Base-by-base conservation (phyloP, 1,140 invertebrate species). In the Meloidogyne hapla region DNA sequence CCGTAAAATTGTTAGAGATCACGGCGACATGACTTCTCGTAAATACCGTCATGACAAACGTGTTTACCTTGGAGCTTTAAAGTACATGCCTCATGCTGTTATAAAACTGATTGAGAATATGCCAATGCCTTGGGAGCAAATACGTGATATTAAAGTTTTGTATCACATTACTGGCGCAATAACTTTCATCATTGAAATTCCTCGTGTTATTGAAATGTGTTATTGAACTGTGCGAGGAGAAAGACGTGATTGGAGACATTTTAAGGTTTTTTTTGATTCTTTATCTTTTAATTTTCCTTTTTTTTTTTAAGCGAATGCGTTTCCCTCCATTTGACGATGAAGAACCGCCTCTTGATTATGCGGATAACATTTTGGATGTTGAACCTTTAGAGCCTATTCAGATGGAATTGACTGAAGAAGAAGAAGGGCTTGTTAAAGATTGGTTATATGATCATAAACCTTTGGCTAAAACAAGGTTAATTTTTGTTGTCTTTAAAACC, bases 91-190 rank as follows among this genome's bases (percentile, higher is more conserved):
- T 2, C 97, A 99, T 91, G 96, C 97, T 26, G 95, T 99, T 0
- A 92, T 99, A 89, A 99, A 99, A 87, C 90, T 99, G 0, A 88
- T 99, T 74, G 96, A 99, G 89, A 99, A 99, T 87, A 99, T 99
- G 96, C 97, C 97, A 0, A 99, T 99, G 96, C 97, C 97, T 0
- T 99, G 97, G 97, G 97, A 99, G 89, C 96, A 99, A 89, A 99
- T 99, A 79, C 89, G 96, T 81, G 96, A 99, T 90, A 94, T 98
- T 0, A 93, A 94, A 89, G 95, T 98, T 2, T 77, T 88, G 6
- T 88, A 88, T 67, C 90, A 90, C 80, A 89, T 90, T 71, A 90
- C 90, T 38, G 89, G 97, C 77, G 97, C 97, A 21, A 99, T 99
- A 71, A 98, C 97, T 33, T 99, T 99, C 90, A 95, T 99, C 10